A percentile compares a stretch with the other conserved stretches of the same genome.
Evolutionary conservation across 2,888 invertebrate genomes (phyloP).

Genomic region (Acrobasis repandana): DNA sequence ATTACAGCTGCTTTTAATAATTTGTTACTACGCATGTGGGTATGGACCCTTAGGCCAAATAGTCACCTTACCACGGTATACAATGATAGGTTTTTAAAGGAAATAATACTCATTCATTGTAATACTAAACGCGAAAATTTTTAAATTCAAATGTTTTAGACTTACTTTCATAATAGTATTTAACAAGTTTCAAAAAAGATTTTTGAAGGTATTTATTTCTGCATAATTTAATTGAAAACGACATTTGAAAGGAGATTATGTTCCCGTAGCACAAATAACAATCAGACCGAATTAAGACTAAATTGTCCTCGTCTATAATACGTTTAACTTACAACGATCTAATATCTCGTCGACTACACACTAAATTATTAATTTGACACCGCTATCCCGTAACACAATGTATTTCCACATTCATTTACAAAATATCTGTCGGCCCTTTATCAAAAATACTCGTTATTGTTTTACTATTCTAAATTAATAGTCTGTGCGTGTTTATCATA

Average conservation of each 20-base stretch:
- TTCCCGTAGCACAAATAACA: neutral
- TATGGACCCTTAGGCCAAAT: conserved; percentile 26
- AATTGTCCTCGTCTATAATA: conserved; percentile 15
- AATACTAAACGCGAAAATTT: neutral
- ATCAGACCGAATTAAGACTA: neutral
- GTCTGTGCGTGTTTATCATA: conserved; percentile 71
- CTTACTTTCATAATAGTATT: too few relatives aligned
- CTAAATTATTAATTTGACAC: conserved; percentile 38
- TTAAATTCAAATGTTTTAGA: neutral
- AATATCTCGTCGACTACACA: conserved; percentile 19
- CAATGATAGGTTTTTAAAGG: neutral
- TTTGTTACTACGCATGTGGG: conserved; percentile 33
- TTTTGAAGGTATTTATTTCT: too few relatives aligned
- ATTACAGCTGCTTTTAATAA: conserved; percentile 60
- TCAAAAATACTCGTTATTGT: conserved; percentile 58
- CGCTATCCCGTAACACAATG: conserved; percentile 29
- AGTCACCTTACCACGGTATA: conserved; percentile 15
- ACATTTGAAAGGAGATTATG: neutral
- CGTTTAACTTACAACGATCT: conserved; percentile 9
- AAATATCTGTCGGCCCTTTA: conserved; percentile 34
- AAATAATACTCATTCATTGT: neutral
- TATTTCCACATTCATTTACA: conserved; percentile 31
- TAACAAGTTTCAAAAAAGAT: too few relatives aligned
- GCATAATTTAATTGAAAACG: neutral
- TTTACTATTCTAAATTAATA: conserved; percentile 46